These are phyloP conservation scores for Eucera pruinosa DNA, from an alignment of 2,888 invertebrate genomes.

Conservation along the genomic window DNA sequence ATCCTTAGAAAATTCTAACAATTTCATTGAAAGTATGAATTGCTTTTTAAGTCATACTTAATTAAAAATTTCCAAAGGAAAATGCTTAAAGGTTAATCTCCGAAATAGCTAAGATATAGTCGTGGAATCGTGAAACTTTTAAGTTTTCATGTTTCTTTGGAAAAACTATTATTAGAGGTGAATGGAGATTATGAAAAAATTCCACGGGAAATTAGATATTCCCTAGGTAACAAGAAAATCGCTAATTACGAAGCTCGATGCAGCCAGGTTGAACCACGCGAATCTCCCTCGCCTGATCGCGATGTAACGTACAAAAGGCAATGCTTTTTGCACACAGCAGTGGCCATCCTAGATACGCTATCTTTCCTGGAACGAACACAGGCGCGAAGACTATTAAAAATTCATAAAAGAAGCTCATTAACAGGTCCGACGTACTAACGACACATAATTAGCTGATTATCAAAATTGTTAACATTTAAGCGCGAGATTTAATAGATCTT, in stretches of 20 bases:
- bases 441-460: conserved; percentile 39
- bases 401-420: conserved; percentile 43
- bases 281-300: conserved; percentile 27
- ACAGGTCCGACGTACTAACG: conserved; percentile 6
- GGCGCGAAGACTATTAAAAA: conserved; percentile 27
- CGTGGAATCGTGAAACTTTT: background rate
- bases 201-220: conserved; percentile 23
- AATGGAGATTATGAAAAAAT: background rate
- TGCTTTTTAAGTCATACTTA: no score
- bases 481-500: conserved; percentile 10
- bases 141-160: background rate
- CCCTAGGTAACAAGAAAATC: conserved; percentile 16
- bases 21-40: no score
- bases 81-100: no score
- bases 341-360: conserved; percentile 28
- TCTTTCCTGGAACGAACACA: conserved; percentile 18
- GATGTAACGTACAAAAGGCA: conserved; percentile 18
- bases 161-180: background rate
- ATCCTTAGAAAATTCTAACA: no score
- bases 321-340: background rate
- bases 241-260: conserved; percentile 36
- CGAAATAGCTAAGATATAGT: no score
- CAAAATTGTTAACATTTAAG: conserved; percentile 22
- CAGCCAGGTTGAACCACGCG: conserved; percentile 35
- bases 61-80: no score